phyloP scores from a whole-genome alignment of 2,797 vertebrate genomes.

The Lacerta viridis region DNA sequence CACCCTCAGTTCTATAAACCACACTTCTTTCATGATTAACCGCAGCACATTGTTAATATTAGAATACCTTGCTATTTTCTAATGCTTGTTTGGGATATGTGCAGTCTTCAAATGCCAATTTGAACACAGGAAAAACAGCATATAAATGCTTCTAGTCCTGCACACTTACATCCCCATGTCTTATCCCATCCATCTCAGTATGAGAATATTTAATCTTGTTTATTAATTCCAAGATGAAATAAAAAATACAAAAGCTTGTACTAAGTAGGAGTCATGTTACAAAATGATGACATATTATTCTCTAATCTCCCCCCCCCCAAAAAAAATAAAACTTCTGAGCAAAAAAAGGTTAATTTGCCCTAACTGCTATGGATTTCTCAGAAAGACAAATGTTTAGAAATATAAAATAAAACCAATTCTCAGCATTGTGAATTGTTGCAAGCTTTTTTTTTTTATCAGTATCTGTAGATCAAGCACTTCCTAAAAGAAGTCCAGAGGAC shows the following conservation, averaged over 20 bases:
- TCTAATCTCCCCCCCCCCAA: neutral
- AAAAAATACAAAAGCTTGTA: neutral
- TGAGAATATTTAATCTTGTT: neutral
- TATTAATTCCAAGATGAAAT: neutral
- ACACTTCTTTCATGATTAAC: constrained; percentile 1
- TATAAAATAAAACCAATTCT: neutral
- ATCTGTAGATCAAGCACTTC: neutral
- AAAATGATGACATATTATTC: neutral
- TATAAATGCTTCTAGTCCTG: neutral
- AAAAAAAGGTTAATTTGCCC: neutral
- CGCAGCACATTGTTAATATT: neutral
- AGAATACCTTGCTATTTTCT: neutral
- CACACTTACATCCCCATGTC: neutral
- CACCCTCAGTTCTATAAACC: neutral
- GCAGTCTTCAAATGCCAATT: neutral
- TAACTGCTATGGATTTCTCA: neutral
- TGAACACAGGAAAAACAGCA: neutral
- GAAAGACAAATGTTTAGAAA: neutral
- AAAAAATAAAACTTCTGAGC: no score
- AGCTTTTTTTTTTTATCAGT: neutral
- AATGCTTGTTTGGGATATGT: neutral
- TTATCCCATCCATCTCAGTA: neutral
- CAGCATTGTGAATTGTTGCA: neutral
- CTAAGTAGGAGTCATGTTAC: neutral
- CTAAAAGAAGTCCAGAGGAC: neutral